Conservation (phyloP, 2,113 vertebrate species). For the Galeopterus variegatus region DNA sequence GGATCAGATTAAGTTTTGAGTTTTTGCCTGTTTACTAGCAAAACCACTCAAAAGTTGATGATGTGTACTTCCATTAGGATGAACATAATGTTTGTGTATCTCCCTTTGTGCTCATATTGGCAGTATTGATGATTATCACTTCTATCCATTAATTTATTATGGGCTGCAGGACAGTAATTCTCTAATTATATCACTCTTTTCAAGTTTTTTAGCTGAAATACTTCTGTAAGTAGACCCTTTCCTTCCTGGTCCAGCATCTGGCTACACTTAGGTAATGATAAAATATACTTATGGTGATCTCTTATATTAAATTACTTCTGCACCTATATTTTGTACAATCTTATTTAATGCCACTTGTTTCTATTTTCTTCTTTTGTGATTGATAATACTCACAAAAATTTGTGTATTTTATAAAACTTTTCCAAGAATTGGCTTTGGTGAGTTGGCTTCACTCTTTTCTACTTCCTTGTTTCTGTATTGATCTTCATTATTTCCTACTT, state of each 20-base stretch:
- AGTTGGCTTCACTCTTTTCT: background rate
- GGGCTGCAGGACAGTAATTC: background rate
- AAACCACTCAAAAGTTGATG: background rate
- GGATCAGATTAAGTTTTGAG: background rate
- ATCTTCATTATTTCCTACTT: background rate
- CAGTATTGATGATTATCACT: background rate
- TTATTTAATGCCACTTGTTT: background rate
- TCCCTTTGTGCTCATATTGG: background rate
- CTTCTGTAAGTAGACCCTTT: background rate
- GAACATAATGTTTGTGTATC: background rate
- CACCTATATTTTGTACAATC: background rate
- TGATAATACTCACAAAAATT: background rate
- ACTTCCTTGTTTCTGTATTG: background rate
- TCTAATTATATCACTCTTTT: background rate
- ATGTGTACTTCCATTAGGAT: background rate
- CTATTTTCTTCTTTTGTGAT: background rate
- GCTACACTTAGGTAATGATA: background rate
- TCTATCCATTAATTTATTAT: background rate
- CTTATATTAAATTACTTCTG: background rate
- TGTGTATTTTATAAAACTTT: background rate
- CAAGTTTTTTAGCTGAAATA: background rate
- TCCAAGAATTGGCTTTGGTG: background rate
- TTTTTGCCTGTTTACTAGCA: background rate
- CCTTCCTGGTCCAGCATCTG: background rate
- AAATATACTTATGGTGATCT: background rate